Base-by-base conservation (phyloP, 2,888 invertebrate genomes). In the Boloria selene region DNA sequence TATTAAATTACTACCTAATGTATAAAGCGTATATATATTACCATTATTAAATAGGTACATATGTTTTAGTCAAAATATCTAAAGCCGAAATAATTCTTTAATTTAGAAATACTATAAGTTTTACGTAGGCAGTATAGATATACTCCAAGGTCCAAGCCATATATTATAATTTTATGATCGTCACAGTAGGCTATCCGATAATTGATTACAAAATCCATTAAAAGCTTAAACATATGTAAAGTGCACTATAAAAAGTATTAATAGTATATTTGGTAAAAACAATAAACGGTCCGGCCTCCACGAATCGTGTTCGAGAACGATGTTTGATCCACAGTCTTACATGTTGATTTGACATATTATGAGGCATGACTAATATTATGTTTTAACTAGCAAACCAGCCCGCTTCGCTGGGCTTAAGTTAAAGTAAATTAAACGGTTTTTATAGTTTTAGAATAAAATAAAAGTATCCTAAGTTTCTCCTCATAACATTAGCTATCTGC, bases 251-350 rank as follows among this genome's bases (percentile, higher is more conserved):
- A 49, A 63, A 17, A 14, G 47, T 31, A 56, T 56, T 58, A 53
- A 59, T 42, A 61, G 62, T 67, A 65, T 67, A 61, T 64, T 63
- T 68, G 70, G 70, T 72, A 70, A 72, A 69, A 73, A 74, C 70
- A 74, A 73, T 74, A 73, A 73, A 72, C 73, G 66, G 63, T 58
- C 44, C 55, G 62, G 65, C 66, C 69, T 72, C 72, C 58, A 72
- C 70, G 62, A 70, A 63, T 73, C 74, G 75, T 76, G 75, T 73
- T 76, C 72, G 70, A 61, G 70, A 68, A 72, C 71, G 71, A 70
- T 64, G 68, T 60, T 69, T 10, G 72, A 72, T 71, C 64, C 70
- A 64, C 53, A 53, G 31, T 26, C 18, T 58, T 45, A 73, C 67
- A 73, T 72, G 68, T 2, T 73, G 72, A 65, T 69, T 7, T 17